A percentile compares a stretch with the other conserved stretches of the same genome.
Evolutionary conservation across 2,888 invertebrate genomes (phyloP).

Genomic region (Lasioglossum zephyrum): DNA sequence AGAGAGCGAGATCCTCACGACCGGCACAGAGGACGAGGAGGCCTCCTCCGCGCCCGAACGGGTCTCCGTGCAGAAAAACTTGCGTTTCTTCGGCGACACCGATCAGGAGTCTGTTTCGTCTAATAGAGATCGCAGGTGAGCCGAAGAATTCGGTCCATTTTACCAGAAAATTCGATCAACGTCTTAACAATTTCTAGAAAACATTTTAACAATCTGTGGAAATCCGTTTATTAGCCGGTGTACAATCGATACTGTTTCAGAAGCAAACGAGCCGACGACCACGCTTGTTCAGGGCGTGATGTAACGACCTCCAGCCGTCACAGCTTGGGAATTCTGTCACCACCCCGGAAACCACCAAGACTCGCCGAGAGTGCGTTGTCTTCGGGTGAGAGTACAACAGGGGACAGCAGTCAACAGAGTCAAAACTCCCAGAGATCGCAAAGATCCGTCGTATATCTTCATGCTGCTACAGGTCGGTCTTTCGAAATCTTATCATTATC

Average conservation of each 20-base stretch:
- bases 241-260: conserved; percentile 57
- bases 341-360: conserved; percentile 80
- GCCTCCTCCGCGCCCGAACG: conserved; percentile 81
- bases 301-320: conserved; percentile 79
- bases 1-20: conserved; percentile 83
- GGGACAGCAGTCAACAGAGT: conserved; percentile 88
- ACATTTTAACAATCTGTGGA: too few species aligned
- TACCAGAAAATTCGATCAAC: background rate
- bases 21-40: conserved; percentile 87
- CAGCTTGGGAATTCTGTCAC: conserved; percentile 76
- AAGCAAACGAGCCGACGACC: conserved; percentile 80
- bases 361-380: conserved; percentile 82
- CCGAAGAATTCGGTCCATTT: background rate
- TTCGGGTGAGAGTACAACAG: conserved; percentile 84
- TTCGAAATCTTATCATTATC: background rate
- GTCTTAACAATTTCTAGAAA: too few species aligned
- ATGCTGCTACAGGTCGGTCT: conserved; percentile 90
- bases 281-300: conserved; percentile 78
- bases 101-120: conserved; percentile 89
- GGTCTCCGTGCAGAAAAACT: conserved; percentile 86
- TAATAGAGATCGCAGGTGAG: conserved; percentile 80
- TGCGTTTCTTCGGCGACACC: conserved; percentile 94
- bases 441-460: conserved; percentile 93
- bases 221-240: background rate
- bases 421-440: conserved; percentile 87